Base-by-base conservation (phyloP, 2,113 vertebrate species). In the Mustela lutreola region DNA sequence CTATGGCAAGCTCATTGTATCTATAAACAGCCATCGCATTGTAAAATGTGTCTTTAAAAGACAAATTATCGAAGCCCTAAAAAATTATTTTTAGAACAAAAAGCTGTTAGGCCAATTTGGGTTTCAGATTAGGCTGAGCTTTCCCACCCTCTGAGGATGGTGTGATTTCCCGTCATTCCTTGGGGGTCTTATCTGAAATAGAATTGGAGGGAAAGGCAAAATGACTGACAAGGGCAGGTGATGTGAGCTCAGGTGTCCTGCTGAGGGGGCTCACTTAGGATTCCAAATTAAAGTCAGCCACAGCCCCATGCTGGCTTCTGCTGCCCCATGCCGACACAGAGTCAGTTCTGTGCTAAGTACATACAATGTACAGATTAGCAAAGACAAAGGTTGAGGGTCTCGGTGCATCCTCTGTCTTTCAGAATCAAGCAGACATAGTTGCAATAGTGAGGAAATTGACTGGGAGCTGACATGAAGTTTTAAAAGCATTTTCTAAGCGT, bases 141-240 rank as follows among this genome's bases (percentile, higher is more conserved):
- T 84, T 48, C 78, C 85, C 94, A 80, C 81, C 85, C 85, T 93
- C 81, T 79, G 73, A 97, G 85, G 67, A 95, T 33, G 62, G 50
- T 89, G 73, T 86, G 83, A 89, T 96, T 98, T 95, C 96, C 95
- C 45, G 4, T 88, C 73, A 28, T 95, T 97, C 97, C 79, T 79
- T 91, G 65, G 92, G 80, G 48, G 81, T 89, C 90, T 98, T 90
- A 71, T 92, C 96, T 95, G 95, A 94, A 96, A 82, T 75, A 81
- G 76, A 93, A 92, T 79, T 95, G 96, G 92, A 97, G 53, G 89
- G 89, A 97, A 97, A 96, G 85, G 95, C 88, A 89, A 76, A 19
- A 22, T 97, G 97, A 98, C 91, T 97, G 98, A 97, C 97, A 98
- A 92, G 97, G 92, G 93, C 97, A 97, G 96, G 89, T 97, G 97